These are phyloP conservation scores for Fundulus diaphanus DNA, from an alignment of 2,797 vertebrate species.

Conservation along the genomic window DNA sequence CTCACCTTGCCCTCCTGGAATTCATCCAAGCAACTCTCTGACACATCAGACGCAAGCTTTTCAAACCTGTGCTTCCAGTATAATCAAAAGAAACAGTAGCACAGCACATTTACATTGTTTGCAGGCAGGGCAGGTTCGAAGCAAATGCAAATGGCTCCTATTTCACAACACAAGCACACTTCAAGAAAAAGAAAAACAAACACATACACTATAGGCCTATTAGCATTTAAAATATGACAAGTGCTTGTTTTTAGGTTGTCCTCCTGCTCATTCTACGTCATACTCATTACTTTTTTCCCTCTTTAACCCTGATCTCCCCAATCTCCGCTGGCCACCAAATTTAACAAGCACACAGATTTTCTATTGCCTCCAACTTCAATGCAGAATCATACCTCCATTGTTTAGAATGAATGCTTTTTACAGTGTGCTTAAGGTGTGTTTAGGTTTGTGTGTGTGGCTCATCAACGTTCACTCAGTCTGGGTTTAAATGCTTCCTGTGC, in stretches of 20 bases:
- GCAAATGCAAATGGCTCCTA: neutral
- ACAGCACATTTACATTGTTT: conserved; percentile 4
- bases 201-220: neutral
- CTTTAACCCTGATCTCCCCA: neutral
- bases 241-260: neutral
- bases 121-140: conserved; percentile 46
- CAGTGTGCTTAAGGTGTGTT: conserved; percentile 17
- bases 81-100: conserved; percentile 37
- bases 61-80: conserved; percentile 72
- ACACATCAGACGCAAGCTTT: conserved; percentile 42
- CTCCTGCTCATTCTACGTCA: neutral
- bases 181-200: neutral
- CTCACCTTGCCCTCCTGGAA: conserved; percentile 48
- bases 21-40: conserved; percentile 50
- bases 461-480: conserved; percentile 27
- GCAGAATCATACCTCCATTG: neutral
- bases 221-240: neutral
- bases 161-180: conserved; percentile 17
- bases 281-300: neutral
- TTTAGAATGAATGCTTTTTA: conserved; percentile 8
- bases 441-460: conserved; percentile 12
- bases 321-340: neutral
- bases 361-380: neutral
- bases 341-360: neutral
- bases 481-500: conserved; percentile 45